Conservation (phyloP, 1,140 invertebrate genomes). For the Drosophila jambulina region DNA sequence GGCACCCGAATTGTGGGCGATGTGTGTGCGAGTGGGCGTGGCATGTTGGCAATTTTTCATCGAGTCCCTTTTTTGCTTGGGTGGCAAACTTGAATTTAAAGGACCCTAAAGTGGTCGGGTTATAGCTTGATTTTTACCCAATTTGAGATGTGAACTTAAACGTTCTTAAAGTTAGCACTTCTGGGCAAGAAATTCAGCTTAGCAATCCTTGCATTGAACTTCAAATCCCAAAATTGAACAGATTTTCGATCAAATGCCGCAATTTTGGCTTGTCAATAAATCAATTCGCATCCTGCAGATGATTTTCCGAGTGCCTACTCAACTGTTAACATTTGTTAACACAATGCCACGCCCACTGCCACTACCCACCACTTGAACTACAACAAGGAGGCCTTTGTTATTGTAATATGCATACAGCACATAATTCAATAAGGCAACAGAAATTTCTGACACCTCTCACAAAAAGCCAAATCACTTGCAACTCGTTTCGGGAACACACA, state of each 20-base stretch:
- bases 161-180: background rate
- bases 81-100: conserved; percentile 23
- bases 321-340: conserved; percentile 50
- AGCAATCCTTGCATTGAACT: background rate
- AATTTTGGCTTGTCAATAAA: conserved; percentile 22
- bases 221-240: conserved; percentile 22
- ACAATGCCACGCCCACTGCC: conserved; percentile 47
- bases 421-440: conserved; percentile 81
- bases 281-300: conserved; percentile 46
- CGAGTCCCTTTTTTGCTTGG: conserved; percentile 5
- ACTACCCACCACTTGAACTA: conserved; percentile 49
- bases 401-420: conserved; percentile 54
- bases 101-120: conserved; percentile 27
- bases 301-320: conserved; percentile 53
- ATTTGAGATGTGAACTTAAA: background rate
- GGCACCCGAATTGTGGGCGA: conserved; percentile 16
- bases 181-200: too few relatives aligned
- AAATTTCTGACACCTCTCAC: conserved; percentile 67
- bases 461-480: conserved; percentile 48
- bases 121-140: background rate
- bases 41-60: conserved; percentile 38
- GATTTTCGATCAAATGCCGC: conserved; percentile 42
- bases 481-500: conserved; percentile 28
- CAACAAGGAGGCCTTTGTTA: conserved; percentile 45
- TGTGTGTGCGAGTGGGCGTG: conserved; percentile 35